Evolutionary conservation across 2,797 vertebrate species (phyloP), one percentile per base, ranked within the genome.

Genomic region (Setipinna tenuifilis): DNA sequence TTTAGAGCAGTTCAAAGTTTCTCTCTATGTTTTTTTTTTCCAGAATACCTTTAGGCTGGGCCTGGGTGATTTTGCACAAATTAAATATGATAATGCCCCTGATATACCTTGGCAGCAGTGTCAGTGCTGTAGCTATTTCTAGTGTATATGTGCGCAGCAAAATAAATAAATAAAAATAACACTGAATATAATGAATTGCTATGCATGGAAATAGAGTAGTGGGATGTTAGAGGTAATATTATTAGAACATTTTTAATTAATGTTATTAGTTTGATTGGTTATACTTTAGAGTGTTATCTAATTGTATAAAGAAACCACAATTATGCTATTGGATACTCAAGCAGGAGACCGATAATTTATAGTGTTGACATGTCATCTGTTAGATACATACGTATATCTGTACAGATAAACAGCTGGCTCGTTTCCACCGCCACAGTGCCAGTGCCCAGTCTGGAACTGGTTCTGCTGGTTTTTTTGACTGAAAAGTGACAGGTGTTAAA

Each of bases 71-170:
- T 17, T 19, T 7, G 7, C 16, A 16, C 19, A 44, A 78, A 78
- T 41, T 78, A 78, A 78, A 78, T 54, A 54, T 44, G 71, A 44
- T 41, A 44, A 78, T 78, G 71, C 44, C 71, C 31, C 23, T 21
- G 35, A 78, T 44, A 21, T 41, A 78, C 28, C 28, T 75, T 17
- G 28, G 28, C 28, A 16, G 68, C 16, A 35, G 16, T 17, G 28
- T 35, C 31, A 31, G 28, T 7, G 68, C 28, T 75, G 14, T 12
- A 54, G 50, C 50, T 71, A 12, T n/a, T 62, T 62, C 21, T 23
- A 62, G 50, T 23, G 21, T 62, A 5, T 9, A 62, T 62, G 7
- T n/a, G 19, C 61, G 9, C 21, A 25, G 7, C 21, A n/a, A n/a
- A n/a, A 25, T 7, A 5, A 62, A 23, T 3, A 62, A n/a, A n/a